Percentiles rank a stretch among this genome's conserved stretches.
These are phyloP conservation scores for Ceyx margarethae DNA, from an alignment of 2,113 vertebrate species.

Conservation along the genomic window DNA sequence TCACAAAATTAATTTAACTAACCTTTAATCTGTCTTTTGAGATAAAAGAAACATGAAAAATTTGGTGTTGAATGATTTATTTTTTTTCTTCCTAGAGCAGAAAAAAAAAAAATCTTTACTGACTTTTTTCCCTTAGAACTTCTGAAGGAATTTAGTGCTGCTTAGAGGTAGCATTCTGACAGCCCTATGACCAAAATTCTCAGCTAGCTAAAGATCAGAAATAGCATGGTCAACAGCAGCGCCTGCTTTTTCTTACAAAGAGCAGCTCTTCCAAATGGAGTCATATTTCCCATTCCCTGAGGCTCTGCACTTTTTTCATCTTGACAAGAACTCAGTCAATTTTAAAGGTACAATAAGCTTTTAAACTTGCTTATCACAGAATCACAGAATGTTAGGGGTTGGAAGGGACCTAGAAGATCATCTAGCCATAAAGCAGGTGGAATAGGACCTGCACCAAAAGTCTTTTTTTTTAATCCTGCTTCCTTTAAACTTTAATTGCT, in stretches of 20 bases:
- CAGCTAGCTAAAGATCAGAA: not conserved
- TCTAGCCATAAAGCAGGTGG: not conserved
- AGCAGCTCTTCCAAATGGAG: not conserved
- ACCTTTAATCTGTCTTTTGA: not conserved
- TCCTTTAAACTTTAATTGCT: not conserved
- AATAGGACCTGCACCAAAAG: not conserved
- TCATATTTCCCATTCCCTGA: not conserved
- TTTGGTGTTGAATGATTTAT: not conserved
- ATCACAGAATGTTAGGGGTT: too few species aligned
- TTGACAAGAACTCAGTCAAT: not conserved
- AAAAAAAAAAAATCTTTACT: not conserved
- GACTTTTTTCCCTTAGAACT: not conserved
- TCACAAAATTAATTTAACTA: not conserved
- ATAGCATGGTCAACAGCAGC: not conserved
- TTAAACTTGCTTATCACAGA: not conserved
- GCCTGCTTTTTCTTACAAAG: not conserved
- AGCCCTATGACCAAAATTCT: not conserved
- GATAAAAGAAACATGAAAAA: conserved; percentile 10
- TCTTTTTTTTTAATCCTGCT: not conserved
- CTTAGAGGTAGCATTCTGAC: not conserved
- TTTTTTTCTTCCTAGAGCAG: not conserved
- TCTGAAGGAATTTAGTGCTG: not conserved
- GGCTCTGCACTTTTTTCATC: not conserved
- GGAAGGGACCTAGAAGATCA: too few species aligned
- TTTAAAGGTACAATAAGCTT: not conserved